Conservation (phyloP, 2,797 vertebrate genomes). For the Labeo calbasu region DNA sequence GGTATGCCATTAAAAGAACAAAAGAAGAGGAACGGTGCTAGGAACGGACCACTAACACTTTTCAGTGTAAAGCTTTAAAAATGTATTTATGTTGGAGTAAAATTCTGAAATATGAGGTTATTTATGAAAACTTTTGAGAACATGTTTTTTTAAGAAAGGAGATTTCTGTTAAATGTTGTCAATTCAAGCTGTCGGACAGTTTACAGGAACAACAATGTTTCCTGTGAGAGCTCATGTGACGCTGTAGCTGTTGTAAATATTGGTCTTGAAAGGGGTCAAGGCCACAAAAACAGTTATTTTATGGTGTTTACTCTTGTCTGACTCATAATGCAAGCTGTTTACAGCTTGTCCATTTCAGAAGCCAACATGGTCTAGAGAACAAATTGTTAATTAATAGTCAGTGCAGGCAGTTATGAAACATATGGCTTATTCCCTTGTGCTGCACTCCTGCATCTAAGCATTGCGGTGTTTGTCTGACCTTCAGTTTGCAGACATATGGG, state of each 20-base stretch:
- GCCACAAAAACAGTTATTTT: conserved; percentile 28
- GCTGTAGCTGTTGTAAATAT: conserved; percentile 43
- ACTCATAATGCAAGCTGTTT: neutral
- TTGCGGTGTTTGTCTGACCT: conserved; percentile 71
- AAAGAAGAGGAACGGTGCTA: conserved; percentile 70
- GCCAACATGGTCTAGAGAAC: neutral
- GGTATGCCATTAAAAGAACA: conserved; percentile 70
- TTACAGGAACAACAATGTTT: conserved; percentile 36
- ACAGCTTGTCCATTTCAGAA: neutral
- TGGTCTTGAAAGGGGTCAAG: conserved; percentile 28
- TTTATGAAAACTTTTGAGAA: conserved; percentile 13
- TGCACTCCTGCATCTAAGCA: conserved; percentile 52
- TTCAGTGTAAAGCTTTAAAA: conserved; percentile 58
- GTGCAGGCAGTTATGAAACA: conserved; percentile 6
- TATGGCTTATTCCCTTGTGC: conserved; percentile 64
- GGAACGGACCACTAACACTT: conserved; percentile 72
- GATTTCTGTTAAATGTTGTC: conserved; percentile 41
- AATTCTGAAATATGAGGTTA: neutral
- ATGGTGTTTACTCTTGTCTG: conserved; percentile 17
- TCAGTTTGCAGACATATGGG: conserved; percentile 53
- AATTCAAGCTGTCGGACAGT: neutral
- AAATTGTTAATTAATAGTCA: neutral
- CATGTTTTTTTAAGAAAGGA: neutral
- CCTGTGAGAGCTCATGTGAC: conserved; percentile 21
- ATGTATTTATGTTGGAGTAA: conserved; percentile 35